Evolutionary conservation across 2,888 invertebrate genomes (phyloP).

Genomic region (Bugula neritina): DNA sequence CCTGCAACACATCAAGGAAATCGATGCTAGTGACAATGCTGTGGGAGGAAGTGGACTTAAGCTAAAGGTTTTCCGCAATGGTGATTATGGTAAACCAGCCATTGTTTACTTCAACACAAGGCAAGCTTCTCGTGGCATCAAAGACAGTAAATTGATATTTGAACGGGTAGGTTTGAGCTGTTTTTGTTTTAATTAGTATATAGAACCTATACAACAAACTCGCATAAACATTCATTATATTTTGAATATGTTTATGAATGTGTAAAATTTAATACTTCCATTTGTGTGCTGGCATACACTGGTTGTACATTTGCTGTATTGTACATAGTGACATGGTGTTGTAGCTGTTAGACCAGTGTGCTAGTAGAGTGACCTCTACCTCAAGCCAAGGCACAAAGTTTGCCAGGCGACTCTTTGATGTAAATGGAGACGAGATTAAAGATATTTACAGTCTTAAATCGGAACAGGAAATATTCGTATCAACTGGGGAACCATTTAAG

Average conservation of each 20-base stretch:
- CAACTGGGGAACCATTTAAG: slow-evolving; percentile 50
- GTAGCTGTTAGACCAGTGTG: slow-evolving; percentile 46
- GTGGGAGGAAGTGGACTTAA: slow-evolving; percentile 45
- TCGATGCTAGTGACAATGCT: slow-evolving; percentile 39
- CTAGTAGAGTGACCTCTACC: slow-evolving; percentile 1
- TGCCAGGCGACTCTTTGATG: slow-evolving; percentile 45
- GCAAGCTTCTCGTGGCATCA: slow-evolving; percentile 42
- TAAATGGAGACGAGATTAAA: slow-evolving; percentile 43
- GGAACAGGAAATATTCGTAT: slow-evolving; percentile 49
- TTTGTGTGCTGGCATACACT: too few species aligned
- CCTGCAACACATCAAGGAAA: slow-evolving; percentile 45
- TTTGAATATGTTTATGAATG: too few species aligned
- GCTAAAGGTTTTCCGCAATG: slow-evolving; percentile 51
- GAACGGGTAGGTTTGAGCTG: slow-evolving; percentile 20
- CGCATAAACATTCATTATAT: too few species aligned
- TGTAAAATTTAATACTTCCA: too few species aligned
- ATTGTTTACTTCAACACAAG: slow-evolving; percentile 48
- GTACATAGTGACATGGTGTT: too few species aligned
- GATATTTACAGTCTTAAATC: slow-evolving; percentile 39
- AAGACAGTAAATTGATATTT: slow-evolving; percentile 27
- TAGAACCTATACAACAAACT: too few species aligned
- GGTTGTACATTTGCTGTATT: too few species aligned
- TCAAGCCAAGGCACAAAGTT: slow-evolving; percentile 27
- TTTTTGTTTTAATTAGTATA: too few species aligned
- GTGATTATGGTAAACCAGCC: slow-evolving; percentile 37